Percentiles rank a stretch among this genome's conserved stretches.
These are phyloP conservation scores for Plectropomus leopardus DNA, from an alignment of 2,113 vertebrate species.

Conservation along the genomic window DNA sequence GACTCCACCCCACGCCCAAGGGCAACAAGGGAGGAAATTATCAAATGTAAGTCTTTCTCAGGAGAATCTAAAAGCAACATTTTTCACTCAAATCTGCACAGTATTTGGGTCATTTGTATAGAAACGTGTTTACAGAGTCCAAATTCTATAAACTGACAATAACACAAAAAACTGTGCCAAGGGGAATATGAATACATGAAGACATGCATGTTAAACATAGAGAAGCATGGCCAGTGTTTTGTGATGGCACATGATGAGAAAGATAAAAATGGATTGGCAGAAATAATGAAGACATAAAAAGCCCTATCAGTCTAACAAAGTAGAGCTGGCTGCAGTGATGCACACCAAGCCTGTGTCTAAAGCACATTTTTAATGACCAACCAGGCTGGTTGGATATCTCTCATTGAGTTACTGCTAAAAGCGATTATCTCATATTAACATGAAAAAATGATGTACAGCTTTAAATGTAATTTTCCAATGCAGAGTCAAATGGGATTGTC, in stretches of 20 bases:
- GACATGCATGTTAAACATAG: not conserved
- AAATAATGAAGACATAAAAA: constrained; percentile 28
- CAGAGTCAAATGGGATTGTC: not conserved
- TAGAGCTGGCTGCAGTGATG: constrained; percentile 6
- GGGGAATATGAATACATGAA: not conserved
- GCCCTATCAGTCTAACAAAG: not conserved
- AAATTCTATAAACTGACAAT: constrained; percentile 11
- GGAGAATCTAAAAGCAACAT: constrained; percentile 2
- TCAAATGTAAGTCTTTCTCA: no score
- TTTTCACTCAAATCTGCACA: constrained; percentile 29
- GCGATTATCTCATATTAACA: not conserved
- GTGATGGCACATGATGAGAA: not conserved
- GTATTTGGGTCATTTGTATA: constrained; percentile 50
- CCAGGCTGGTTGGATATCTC: constrained; percentile 16
- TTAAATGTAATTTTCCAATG: not conserved
- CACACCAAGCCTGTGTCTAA: constrained; percentile 3
- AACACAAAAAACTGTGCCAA: constrained; percentile 1
- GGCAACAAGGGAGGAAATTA: no score
- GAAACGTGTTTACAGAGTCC: constrained; percentile 7
- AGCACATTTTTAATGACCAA: constrained; percentile 10
- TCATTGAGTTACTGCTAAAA: constrained; percentile 5
- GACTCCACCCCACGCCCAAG: no score
- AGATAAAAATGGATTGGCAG: constrained; percentile 8
- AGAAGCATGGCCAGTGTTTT: not conserved
- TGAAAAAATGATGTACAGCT: not conserved